These are phyloP conservation scores for Choloepus didactylus DNA, from an alignment of 2,797 vertebrate genomes.

Conservation along the genomic window DNA sequence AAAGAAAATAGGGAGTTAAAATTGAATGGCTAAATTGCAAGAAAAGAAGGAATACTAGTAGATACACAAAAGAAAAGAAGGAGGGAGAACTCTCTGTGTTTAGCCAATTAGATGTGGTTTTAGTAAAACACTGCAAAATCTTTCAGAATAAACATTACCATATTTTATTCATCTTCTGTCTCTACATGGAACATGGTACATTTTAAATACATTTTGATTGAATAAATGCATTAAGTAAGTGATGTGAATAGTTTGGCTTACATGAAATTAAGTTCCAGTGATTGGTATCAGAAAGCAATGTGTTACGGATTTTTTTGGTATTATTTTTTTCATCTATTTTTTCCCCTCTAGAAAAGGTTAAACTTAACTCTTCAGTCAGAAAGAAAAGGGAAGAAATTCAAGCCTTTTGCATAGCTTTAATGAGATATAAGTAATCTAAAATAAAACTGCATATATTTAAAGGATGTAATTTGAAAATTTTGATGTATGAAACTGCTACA, in stretches of 20 bases:
- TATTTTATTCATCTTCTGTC: neutral
- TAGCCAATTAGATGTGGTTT: neutral
- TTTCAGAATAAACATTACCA: neutral
- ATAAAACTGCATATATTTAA: neutral
- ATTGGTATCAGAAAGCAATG: neutral
- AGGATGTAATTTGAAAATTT: neutral
- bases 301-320: neutral
- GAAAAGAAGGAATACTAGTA: neutral
- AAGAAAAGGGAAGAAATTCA: neutral
- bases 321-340: neutral
- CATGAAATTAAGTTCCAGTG: neutral
- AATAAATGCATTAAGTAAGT: neutral
- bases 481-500: neutral
- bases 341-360: neutral
- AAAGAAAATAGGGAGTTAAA: neutral
- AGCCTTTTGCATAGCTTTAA: neutral
- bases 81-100: neutral
- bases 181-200: neutral
- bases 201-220: slow-evolving; percentile 3
- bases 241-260: neutral
- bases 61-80: neutral
- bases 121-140: neutral
- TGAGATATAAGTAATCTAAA: neutral
- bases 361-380: neutral
- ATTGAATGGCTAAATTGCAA: neutral